Evolutionary conservation across 2,113 vertebrate genomes (phyloP).

Genomic region (Hiodon tergisus): DNA sequence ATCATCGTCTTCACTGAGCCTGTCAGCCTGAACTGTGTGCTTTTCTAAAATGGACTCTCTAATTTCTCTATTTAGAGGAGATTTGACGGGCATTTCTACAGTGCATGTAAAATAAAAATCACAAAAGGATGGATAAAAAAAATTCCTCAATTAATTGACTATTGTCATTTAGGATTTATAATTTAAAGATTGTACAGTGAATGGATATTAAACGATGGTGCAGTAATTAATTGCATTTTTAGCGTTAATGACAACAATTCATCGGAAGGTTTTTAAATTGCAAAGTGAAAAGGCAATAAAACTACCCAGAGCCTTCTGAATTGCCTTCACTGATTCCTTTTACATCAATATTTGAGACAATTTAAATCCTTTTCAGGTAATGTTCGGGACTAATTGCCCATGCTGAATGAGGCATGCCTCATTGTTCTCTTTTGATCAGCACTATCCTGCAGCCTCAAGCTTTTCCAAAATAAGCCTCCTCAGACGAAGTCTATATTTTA

Average conservation of each 20-base stretch:
- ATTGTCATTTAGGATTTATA: background rate
- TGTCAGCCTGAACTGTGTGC: too few species aligned
- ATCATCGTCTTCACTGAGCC: too few species aligned
- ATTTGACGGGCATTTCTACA: too few species aligned
- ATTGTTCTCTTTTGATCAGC: conserved; percentile 13
- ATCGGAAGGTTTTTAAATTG: background rate
- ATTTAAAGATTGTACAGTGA: too few species aligned
- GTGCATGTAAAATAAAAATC: too few species aligned
- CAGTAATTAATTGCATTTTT: background rate
- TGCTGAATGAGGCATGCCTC: conserved; percentile 12
- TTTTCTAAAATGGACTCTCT: too few species aligned
- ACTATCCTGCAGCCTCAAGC: conserved; percentile 11
- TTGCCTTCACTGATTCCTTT: conserved; percentile 11
- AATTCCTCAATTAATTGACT: background rate
- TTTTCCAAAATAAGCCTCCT: conserved; percentile 11
- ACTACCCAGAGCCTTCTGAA: background rate
- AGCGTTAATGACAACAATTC: background rate
- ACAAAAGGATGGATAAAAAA: too few species aligned
- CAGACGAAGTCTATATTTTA: conserved; percentile 16
- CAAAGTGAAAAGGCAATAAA: conserved; percentile 10
- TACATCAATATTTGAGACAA: background rate
- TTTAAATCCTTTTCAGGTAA: conserved; percentile 14
- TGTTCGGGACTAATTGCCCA: conserved; percentile 8
- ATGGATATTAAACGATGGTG: background rate
- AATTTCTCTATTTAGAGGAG: too few species aligned